Evolutionary conservation across 2,888 invertebrate species (phyloP), one percentile per base, ranked within the genome.

Genomic region (Oasisia sp.): DNA sequence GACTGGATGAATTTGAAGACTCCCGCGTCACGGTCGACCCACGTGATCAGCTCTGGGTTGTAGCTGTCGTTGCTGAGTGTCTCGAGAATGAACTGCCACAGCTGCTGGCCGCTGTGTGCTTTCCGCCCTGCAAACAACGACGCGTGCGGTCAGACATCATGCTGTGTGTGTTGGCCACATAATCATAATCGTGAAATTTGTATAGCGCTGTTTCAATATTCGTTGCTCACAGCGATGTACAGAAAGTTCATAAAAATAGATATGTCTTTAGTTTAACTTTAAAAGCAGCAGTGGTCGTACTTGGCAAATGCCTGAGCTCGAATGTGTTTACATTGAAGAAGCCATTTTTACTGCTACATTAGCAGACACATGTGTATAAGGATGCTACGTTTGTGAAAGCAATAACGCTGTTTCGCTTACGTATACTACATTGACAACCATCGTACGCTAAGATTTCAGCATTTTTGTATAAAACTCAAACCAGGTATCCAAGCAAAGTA

Each of bases 61-160:
- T 98, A 98, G 93, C 97, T 97, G 3, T 97, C 97, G 95, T 98
- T 97, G 93, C 97, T 97, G 92, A 98, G 97, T 56, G 98, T 97
- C 95, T 98, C 98, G 94, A 98, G 97, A 94, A 98, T 97, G 96
- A 98, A 98, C 96, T 98, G 98, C 97, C 98, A 98, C 89, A 98
- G 94, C 94, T 96, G 96, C n/a, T 58, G 90, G 3, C 44, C 32
- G 11, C 32, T 45, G 1, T n/a, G 32, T 12, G 27, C 45, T 50
- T n/a, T 32, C n/a, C 74, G 14, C 74, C 74, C 74, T 74, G 74
- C 27, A 74, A 74, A 19, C 14, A 14, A 27, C 19, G 14, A 58
- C 58, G 19, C 58, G 19, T 14, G 19, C 27, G 19, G n/a, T 74
- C 19, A 4, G n/a, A 58, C 19, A 58, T 58, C 14, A 19, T 5